Conservation (phyloP, 1,140 invertebrate species). For the Tetragonula clypearis region DNA sequence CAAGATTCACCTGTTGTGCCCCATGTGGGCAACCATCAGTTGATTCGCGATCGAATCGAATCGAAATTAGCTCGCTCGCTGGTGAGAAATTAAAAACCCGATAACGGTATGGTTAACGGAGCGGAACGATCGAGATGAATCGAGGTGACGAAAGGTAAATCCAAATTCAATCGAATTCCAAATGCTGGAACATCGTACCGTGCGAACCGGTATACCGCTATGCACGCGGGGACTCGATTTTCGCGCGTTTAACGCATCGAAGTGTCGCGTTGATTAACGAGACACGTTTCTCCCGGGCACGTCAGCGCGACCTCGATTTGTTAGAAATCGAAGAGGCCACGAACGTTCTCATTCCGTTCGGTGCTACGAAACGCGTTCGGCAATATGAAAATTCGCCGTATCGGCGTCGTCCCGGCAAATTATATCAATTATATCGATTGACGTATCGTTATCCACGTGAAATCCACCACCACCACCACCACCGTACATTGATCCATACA, state of each 20-base stretch:
- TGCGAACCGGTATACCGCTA: not conserved
- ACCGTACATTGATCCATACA: not conserved
- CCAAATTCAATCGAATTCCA: not conserved
- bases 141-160: not conserved
- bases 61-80: not conserved
- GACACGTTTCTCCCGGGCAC: not conserved
- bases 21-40: not conserved
- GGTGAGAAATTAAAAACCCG: not conserved
- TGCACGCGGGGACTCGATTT: not conserved
- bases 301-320: not conserved
- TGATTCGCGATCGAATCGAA: not conserved
- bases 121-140: no score
- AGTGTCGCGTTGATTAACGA: not conserved
- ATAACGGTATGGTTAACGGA: not conserved
- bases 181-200: no score
- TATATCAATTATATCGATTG: not conserved
- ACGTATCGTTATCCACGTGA: not conserved
- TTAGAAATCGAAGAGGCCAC: not conserved
- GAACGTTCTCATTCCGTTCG: not conserved
- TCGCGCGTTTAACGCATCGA: not conserved
- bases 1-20: no score
- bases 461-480: no score
- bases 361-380: not conserved
- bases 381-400: slow-evolving; percentile 5
- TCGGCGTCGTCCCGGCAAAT: not conserved